Evolutionary conservation across 2,113 vertebrate species (phyloP).

Genomic region (Pteruthius melanotis): DNA sequence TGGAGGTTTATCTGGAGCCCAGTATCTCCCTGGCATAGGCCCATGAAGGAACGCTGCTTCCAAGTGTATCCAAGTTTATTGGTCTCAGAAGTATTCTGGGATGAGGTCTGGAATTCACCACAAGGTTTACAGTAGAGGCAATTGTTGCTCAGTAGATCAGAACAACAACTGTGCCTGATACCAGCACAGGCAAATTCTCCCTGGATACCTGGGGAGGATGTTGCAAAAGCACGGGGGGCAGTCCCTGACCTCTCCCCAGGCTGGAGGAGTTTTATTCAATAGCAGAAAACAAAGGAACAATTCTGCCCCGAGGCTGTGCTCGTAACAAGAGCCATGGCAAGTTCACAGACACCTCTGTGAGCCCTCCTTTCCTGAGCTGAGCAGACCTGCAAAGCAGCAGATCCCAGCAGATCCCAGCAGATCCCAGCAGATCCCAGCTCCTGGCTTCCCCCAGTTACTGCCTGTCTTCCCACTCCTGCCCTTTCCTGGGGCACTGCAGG

Average conservation of each 20-base stretch:
- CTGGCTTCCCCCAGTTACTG: neutral
- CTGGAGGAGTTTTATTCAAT: neutral
- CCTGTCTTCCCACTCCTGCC: neutral
- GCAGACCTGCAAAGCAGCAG: neutral
- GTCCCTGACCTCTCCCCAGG: neutral
- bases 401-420: no score
- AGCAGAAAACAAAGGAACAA: neutral
- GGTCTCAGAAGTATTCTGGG: slow-evolving; percentile 25
- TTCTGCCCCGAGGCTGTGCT: neutral
- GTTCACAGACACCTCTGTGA: neutral
- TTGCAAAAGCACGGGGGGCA: neutral
- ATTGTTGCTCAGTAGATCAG: slow-evolving; percentile 11
- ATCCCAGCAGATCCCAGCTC: neutral
- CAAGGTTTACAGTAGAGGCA: slow-evolving; percentile 43
- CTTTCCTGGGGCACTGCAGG: neutral
- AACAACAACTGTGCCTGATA: neutral
- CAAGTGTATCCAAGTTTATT: slow-evolving; percentile 48
- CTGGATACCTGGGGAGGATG: neutral
- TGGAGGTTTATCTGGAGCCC: slow-evolving; percentile 29
- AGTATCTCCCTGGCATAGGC: slow-evolving; percentile 14
- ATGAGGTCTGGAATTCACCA: slow-evolving; percentile 32
- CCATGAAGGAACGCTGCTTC: slow-evolving; percentile 30
- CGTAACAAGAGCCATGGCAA: neutral
- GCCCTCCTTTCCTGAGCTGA: neutral
- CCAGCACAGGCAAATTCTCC: neutral